Conservation (phyloP, 1,140 invertebrate genomes). For the Venustaconcha ellipsiformis region DNA sequence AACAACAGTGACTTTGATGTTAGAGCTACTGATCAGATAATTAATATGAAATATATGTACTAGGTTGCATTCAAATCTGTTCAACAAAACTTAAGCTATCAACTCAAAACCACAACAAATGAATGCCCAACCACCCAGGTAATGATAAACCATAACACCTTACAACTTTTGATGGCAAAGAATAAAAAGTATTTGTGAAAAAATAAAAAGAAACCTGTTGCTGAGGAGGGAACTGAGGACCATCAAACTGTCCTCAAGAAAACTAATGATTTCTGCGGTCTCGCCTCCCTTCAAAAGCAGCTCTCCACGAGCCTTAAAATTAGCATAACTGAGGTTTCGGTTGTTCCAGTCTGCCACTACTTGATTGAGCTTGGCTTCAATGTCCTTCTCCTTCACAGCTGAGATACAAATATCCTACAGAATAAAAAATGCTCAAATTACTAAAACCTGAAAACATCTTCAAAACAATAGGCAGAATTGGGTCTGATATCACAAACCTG, state of each 20-base stretch:
- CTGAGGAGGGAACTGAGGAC: conserved; percentile 91
- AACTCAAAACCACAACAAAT: no score
- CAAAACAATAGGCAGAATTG: no score
- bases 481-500: neutral
- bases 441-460: neutral
- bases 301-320: conserved; percentile 95
- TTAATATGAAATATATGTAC: no score
- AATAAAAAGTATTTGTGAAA: no score
- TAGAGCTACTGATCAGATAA: no score
- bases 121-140: no score
- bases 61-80: no score
- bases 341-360: conserved; percentile 96
- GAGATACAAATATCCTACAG: conserved; percentile 91
- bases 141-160: no score
- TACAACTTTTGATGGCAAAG: no score
- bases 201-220: conserved; percentile 73
- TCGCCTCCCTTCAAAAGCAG: conserved; percentile 87
- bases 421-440: neutral
- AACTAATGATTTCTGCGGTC: conserved; percentile 92
- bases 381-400: conserved; percentile 97
- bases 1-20: no score
- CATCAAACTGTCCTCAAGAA: conserved; percentile 95
- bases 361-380: conserved; percentile 92
- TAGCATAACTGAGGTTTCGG: conserved; percentile 91
- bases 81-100: no score